Conservation (phyloP, 2,113 vertebrate genomes). For the Jaculus jaculus region DNA sequence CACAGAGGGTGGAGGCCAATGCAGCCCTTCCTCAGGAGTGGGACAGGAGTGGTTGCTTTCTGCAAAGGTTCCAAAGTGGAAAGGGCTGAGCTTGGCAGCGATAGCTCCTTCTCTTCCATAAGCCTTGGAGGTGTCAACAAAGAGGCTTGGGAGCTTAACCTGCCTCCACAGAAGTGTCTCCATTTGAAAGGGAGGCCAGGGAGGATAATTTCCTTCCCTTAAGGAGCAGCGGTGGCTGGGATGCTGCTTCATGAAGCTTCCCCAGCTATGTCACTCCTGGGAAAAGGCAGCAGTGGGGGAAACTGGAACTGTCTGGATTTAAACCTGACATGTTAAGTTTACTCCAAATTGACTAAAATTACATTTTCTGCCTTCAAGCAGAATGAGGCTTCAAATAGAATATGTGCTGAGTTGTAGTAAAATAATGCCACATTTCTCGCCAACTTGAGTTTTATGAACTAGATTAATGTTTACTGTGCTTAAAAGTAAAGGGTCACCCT, state of each 20-base stretch:
- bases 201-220: background rate
- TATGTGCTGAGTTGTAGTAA: conserved; percentile 16
- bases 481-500: background rate
- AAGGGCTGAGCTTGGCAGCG: background rate
- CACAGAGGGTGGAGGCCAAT: no score
- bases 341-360: conserved; percentile 18
- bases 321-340: conserved; percentile 8
- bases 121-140: background rate
- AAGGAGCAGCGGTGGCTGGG: no score
- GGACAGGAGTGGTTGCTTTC: background rate
- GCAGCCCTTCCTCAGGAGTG: background rate
- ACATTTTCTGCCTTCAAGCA: conserved; percentile 28
- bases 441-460: conserved; percentile 6
- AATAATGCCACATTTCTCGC: conserved; percentile 5
- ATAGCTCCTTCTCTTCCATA: background rate
- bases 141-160: background rate
- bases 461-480: background rate
- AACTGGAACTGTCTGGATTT: background rate
- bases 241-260: background rate
- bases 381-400: conserved; percentile 5
- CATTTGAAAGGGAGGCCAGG: background rate
- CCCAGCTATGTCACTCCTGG: background rate
- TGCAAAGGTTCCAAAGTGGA: background rate
- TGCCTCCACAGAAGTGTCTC: background rate
- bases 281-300: background rate